A percentile compares a stretch with the other conserved stretches of the same genome.
Conservation (phyloP, 2,113 vertebrate species). For the Sus scrofa region DNA sequence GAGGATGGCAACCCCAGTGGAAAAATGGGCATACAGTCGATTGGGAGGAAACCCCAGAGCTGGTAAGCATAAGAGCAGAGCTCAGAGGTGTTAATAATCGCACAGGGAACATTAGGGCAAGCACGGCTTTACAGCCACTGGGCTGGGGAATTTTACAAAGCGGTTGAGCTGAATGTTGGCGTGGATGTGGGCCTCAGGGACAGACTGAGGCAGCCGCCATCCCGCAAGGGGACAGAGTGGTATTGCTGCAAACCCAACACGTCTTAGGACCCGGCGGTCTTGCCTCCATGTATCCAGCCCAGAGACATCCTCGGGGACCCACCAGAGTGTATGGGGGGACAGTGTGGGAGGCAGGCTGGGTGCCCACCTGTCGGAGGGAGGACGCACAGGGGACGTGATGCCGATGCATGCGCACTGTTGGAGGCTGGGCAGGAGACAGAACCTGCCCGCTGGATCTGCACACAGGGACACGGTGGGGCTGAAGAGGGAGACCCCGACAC, state of each 20-base stretch:
- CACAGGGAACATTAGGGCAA: background rate
- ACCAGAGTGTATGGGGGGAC: fast-evolving
- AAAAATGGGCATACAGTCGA: background rate
- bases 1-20: background rate
- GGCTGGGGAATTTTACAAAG: background rate
- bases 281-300: fast-evolving
- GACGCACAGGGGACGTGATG: fast-evolving
- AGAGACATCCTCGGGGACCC: background rate
- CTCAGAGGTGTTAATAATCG: background rate
- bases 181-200: fast-evolving
- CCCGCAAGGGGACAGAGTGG: background rate
- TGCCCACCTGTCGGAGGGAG: fast-evolving
- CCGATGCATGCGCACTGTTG: fast-evolving
- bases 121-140: fast-evolving
- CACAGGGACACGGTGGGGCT: fast-evolving
- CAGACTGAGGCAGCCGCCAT: fast-evolving
- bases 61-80: background rate
- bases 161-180: background rate
- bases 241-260: no score
- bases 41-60: background rate
- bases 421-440: fast-evolving
- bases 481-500: fast-evolving
- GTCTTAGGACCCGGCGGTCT: fast-evolving
- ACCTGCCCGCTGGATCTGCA: fast-evolving
- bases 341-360: background rate